Percentiles rank a stretch among this genome's conserved stretches.
phyloP scores from a whole-genome alignment of 2,797 vertebrate species.

The Simalia tracyae region DNA sequence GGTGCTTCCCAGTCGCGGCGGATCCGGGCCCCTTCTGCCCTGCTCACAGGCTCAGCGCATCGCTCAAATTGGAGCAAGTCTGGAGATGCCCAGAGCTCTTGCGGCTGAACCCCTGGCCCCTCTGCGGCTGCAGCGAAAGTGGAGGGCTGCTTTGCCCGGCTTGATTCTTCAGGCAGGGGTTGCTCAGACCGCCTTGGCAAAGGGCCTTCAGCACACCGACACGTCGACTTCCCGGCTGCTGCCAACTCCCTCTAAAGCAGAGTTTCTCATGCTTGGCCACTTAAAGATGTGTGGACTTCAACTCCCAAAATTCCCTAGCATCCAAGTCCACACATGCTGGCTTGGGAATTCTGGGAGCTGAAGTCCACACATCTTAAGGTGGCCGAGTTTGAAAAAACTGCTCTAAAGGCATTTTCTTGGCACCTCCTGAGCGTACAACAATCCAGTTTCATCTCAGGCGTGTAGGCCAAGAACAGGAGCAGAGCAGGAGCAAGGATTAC shows the following conservation, averaged over 20 bases:
- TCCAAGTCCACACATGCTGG: no score
- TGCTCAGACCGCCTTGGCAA: no score
- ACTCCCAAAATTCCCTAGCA: neutral
- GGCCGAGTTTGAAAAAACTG: no score
- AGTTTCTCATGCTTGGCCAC: no score
- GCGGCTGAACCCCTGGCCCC: accelerated
- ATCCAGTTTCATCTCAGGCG: no score
- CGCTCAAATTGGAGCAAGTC: accelerated
- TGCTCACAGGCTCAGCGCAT: neutral
- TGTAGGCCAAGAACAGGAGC: no score
- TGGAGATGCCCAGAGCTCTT: neutral
- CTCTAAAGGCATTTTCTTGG: neutral
- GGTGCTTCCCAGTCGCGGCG: conserved; percentile 19
- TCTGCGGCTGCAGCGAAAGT: neutral
- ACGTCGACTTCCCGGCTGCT: neutral
- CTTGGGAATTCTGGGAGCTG: no score
- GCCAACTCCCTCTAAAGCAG: neutral
- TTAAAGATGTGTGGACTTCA: neutral
- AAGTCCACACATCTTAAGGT: no score
- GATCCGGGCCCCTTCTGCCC: conserved; percentile 13
- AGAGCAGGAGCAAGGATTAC: no score
- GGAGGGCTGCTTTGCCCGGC: neutral
- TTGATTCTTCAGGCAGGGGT: neutral
- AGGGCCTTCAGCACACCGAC: neutral
- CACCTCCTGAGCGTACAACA: neutral